Conservation (phyloP, 2,888 invertebrate genomes). For the Xanthia togata region DNA sequence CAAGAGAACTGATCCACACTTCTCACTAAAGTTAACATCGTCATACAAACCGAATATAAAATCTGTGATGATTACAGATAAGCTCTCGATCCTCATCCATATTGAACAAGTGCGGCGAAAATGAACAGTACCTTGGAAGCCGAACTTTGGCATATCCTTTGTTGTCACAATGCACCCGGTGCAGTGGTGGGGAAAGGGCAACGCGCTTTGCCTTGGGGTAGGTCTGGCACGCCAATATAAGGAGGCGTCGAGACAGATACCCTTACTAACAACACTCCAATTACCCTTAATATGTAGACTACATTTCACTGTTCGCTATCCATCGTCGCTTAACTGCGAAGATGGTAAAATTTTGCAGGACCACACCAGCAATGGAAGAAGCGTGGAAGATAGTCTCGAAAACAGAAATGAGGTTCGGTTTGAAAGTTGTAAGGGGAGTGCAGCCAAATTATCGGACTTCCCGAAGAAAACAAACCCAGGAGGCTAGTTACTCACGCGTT, state of each 20-base stretch:
- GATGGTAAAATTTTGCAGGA: fast-evolving
- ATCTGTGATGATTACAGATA: slow-evolving; percentile 50
- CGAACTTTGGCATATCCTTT: slow-evolving; percentile 65
- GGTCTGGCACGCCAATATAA: slow-evolving; percentile 80
- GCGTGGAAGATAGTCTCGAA: neutral
- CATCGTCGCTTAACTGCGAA: slow-evolving; percentile 64
- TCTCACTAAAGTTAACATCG: neutral
- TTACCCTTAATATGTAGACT: slow-evolving; percentile 61
- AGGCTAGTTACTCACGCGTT: slow-evolving; percentile 74
- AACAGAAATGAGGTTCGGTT: slow-evolving; percentile 11
- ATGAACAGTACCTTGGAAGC: slow-evolving; percentile 56
- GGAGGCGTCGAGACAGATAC: slow-evolving; percentile 77
- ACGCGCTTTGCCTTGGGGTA: slow-evolving; percentile 83
- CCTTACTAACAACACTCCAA: slow-evolving; percentile 69
- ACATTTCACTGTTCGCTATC: slow-evolving; percentile 20
- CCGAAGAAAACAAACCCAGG: slow-evolving; percentile 81
- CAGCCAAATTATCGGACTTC: slow-evolving; percentile 84
- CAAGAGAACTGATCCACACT: neutral
- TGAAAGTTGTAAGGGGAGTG: slow-evolving; percentile 69
- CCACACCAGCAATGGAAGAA: slow-evolving; percentile 66
- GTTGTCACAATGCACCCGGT: slow-evolving; percentile 75
- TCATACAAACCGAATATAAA: slow-evolving; percentile 28
- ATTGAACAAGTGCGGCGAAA: slow-evolving; percentile 51
- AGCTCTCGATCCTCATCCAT: slow-evolving; percentile 52
- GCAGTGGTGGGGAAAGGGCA: slow-evolving; percentile 72